Conservation (phyloP, 92 coral and sea anemone genomes). For the Meandrina meandrites region DNA sequence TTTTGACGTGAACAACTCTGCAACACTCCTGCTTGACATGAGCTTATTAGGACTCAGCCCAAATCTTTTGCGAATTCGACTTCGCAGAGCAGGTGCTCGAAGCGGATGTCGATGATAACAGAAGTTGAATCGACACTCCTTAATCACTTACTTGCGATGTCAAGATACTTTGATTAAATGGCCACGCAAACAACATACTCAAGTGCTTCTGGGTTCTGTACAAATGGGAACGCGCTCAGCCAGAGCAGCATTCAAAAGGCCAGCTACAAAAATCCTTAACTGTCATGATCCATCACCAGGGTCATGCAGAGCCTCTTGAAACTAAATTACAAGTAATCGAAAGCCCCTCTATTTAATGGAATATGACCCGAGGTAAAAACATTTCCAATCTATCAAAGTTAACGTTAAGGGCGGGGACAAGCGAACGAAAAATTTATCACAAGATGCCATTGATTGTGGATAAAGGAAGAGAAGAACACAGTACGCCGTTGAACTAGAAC, state of each 20-base stretch:
- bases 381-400: background rate
- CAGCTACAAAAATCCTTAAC: too few relatives aligned
- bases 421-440: conserved; percentile 5
- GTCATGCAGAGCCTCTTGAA: background rate
- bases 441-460: background rate
- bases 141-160: conserved; percentile 32
- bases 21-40: background rate
- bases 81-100: conserved; percentile 15
- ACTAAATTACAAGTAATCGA: background rate
- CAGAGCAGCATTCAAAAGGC: background rate
- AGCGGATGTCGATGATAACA: conserved; percentile 37
- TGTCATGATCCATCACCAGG: background rate
- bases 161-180: conserved; percentile 28
- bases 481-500: background rate
- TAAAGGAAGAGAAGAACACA: background rate
- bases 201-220: background rate
- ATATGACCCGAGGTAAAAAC: background rate
- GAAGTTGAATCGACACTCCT: conserved; percentile 17
- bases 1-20: background rate
- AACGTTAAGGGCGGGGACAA: conserved; percentile 4
- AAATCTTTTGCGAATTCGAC: conserved; percentile 28
- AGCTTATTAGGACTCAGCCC: conserved; percentile 20
- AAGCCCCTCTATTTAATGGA: conserved; percentile 1
- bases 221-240: background rate
- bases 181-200: conserved; percentile 27